Conservation (phyloP, 2,797 vertebrate species). For the Gymnoscopelus braueri region DNA sequence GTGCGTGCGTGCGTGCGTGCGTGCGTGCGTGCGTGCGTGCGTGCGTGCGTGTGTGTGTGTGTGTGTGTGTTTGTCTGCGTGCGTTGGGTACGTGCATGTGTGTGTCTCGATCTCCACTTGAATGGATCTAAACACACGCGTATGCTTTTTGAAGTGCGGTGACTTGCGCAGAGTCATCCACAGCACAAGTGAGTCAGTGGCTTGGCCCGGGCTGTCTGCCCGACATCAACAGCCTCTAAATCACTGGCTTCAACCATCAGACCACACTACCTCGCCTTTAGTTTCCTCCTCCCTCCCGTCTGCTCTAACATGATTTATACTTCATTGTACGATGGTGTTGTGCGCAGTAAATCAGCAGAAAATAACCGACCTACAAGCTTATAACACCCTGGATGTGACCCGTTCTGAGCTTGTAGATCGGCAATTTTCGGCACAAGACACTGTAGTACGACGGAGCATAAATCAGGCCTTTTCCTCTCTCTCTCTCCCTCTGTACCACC, state of each 20-base stretch:
- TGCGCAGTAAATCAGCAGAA: too few relatives aligned
- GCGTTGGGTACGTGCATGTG: constrained; percentile 7
- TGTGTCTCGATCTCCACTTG: constrained; percentile 79
- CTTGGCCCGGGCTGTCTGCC: constrained; percentile 77
- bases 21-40: constrained; percentile 47
- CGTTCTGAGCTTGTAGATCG: too few relatives aligned
- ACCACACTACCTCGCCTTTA: constrained; percentile 78
- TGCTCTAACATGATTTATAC: constrained; percentile 6
- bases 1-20: not conserved
- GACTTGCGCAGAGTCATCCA: constrained; percentile 81
- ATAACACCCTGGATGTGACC: too few relatives aligned
- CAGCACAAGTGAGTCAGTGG: constrained; percentile 75
- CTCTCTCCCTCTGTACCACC: constrained; percentile 69
- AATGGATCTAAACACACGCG: constrained; percentile 81
- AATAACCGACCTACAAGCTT: too few relatives aligned
- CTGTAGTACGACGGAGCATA: too few relatives aligned
- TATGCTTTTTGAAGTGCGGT: constrained; percentile 80
- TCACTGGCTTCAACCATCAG: constrained; percentile 77
- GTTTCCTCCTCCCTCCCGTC: constrained; percentile 63
- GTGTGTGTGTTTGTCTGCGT: too few relatives aligned
- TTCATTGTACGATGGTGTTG: too few relatives aligned
- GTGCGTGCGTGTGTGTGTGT: not conserved
- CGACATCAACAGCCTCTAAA: constrained; percentile 84
- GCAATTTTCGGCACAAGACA: not conserved
- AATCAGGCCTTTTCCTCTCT: constrained; percentile 12